Evolutionary conservation across 2,888 invertebrate species (phyloP).

Genomic region (Epistrophella euchroma): DNA sequence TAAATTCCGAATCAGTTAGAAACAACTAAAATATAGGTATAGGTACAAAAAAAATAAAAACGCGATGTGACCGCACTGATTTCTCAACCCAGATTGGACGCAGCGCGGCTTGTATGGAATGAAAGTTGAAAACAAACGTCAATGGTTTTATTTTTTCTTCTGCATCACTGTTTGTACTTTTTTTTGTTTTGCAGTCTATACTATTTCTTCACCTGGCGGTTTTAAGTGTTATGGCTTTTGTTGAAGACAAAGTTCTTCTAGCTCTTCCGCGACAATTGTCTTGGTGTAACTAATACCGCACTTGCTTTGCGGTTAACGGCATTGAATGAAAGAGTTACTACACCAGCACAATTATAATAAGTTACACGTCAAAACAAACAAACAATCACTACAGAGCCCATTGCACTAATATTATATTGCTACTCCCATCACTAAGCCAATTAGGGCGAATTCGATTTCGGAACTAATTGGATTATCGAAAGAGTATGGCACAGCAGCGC

Average conservation of each 20-base stretch:
- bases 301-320: slow-evolving; percentile 36
- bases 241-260: slow-evolving; percentile 25
- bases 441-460: slow-evolving; percentile 51
- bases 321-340: slow-evolving; percentile 10
- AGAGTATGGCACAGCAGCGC: not conserved
- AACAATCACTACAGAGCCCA: slow-evolving; percentile 25
- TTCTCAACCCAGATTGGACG: slow-evolving; percentile 70
- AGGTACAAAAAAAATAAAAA: not conserved
- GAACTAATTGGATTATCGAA: slow-evolving; percentile 69
- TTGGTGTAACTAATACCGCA: slow-evolving; percentile 29
- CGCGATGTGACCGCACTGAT: slow-evolving; percentile 71
- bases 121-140: slow-evolving; percentile 52
- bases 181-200: not conserved
- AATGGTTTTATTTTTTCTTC: slow-evolving; percentile 14
- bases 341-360: not conserved
- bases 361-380: slow-evolving; percentile 21
- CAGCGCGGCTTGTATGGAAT: slow-evolving; percentile 51
- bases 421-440: slow-evolving; percentile 55
- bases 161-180: slow-evolving; percentile 1
- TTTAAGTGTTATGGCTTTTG: not conserved
- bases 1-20: slow-evolving; percentile 6
- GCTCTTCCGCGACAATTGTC: slow-evolving; percentile 41
- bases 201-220: slow-evolving; percentile 21
- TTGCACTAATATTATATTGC: not conserved
- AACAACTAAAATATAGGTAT: not conserved